Conservation (phyloP, 2,888 invertebrate genomes). For the Hanleya hanleyi region DNA sequence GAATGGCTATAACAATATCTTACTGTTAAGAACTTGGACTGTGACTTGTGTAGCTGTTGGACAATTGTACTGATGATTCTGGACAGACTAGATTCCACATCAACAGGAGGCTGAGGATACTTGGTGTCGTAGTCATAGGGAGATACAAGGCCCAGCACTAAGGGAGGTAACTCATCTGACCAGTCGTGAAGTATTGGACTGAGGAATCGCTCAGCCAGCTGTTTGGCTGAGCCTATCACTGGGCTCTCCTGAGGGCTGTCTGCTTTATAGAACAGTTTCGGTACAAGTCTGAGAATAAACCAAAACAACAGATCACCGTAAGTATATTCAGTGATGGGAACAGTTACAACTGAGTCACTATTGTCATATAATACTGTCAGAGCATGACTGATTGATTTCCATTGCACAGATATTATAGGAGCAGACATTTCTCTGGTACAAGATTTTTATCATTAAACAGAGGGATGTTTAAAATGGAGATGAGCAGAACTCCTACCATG, state of each 20-base stretch:
- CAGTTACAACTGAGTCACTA: too few species aligned
- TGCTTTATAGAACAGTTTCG: slow-evolving; percentile 70
- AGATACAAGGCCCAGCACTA: slow-evolving; percentile 76
- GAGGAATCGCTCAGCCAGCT: slow-evolving; percentile 63
- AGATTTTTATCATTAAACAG: too few species aligned
- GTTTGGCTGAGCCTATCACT: slow-evolving; percentile 76
- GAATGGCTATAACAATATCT: slow-evolving; percentile 60
- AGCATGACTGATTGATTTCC: too few species aligned
- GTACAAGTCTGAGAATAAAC: slow-evolving; percentile 66
- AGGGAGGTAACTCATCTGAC: slow-evolving; percentile 72
- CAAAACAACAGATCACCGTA: neutral
- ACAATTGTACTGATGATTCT: slow-evolving; percentile 77
- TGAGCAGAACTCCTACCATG: too few species aligned
- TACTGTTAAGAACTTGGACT: slow-evolving; percentile 82
- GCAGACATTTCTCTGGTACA: too few species aligned
- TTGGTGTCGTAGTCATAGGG: slow-evolving; percentile 59
- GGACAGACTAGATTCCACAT: slow-evolving; percentile 77
- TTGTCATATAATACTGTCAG: too few species aligned
- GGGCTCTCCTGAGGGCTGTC: slow-evolving; percentile 77
- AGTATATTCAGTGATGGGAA: too few species aligned
- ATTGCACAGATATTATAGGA: too few species aligned
- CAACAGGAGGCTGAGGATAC: slow-evolving; percentile 14
- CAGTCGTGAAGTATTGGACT: slow-evolving; percentile 67
- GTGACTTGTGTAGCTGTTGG: slow-evolving; percentile 78
- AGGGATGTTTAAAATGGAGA: too few species aligned